Evolutionary conservation across 2,888 invertebrate species (phyloP).

Genomic region (Tenthredo scrophulariae): DNA sequence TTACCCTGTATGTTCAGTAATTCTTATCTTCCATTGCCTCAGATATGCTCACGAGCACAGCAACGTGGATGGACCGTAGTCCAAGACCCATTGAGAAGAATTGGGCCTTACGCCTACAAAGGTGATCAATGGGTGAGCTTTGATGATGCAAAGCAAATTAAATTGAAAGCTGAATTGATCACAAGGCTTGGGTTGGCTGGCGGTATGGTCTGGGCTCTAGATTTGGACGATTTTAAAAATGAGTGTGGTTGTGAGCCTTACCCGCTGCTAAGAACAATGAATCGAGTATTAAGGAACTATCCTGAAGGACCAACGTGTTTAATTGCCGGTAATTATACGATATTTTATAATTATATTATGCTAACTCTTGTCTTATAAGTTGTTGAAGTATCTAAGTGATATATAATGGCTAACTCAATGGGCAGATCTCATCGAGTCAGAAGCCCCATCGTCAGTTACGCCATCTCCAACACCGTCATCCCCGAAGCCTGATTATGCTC

Average conservation of each 20-base stretch:
- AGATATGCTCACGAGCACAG: constrained; percentile 91
- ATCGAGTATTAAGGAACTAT: constrained; percentile 87
- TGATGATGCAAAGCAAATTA: constrained; percentile 91
- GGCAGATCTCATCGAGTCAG: constrained; percentile 15
- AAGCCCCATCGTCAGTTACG: constrained; percentile 23
- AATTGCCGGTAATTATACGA: constrained; percentile 74
- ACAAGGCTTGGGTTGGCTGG: constrained; percentile 90
- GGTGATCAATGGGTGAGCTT: constrained; percentile 96
- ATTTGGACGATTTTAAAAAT: constrained; percentile 92
- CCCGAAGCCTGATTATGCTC: constrained; percentile 59
- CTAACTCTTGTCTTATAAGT: not conserved
- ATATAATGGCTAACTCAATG: not conserved
- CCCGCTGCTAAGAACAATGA: constrained; percentile 89
- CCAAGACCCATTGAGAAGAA: constrained; percentile 88
- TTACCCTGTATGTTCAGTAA: not conserved
- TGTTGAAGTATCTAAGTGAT: not conserved
- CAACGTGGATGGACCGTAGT: constrained; percentile 89
- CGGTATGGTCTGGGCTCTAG: constrained; percentile 94
- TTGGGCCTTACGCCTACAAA: constrained; percentile 92
- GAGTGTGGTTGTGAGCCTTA: constrained; percentile 90
- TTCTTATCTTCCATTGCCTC: constrained; percentile 43
- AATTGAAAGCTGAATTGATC: constrained; percentile 91
- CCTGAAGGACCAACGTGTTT: constrained; percentile 84
- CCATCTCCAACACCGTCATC: constrained; percentile 56
- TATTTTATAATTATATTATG: not conserved